Evolutionary conservation across 2,888 invertebrate genomes (phyloP).

Genomic region (Trachelus stipa): DNA sequence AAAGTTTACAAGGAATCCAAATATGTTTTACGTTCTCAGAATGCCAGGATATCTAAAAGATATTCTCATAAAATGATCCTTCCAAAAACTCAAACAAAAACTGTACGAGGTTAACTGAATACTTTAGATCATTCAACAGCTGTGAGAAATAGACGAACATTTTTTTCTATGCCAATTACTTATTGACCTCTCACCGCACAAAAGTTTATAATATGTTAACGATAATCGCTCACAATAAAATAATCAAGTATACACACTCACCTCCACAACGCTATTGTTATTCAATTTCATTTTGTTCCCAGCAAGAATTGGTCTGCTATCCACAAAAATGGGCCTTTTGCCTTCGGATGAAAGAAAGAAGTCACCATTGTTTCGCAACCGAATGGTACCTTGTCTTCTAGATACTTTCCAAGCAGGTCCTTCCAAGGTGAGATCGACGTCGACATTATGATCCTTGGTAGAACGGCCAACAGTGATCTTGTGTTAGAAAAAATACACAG

Average conservation of each 20-base stretch:
- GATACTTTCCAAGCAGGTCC: constrained; percentile 96
- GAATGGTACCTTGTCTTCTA: constrained; percentile 90
- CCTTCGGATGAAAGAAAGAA: constrained; percentile 96
- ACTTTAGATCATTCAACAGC: background rate
- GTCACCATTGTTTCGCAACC: constrained; percentile 91
- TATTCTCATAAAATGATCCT: background rate
- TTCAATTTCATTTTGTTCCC: constrained; percentile 91
- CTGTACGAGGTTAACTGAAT: background rate
- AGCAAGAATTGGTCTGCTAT: constrained; percentile 88
- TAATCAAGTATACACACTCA: constrained; percentile 48
- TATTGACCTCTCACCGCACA: background rate
- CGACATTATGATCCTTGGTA: constrained; percentile 88
- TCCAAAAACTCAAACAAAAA: background rate
- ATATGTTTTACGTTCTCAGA: too few species aligned
- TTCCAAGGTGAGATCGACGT: constrained; percentile 93
- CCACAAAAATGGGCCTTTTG: constrained; percentile 92
- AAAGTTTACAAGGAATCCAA: background rate
- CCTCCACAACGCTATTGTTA: constrained; percentile 96
- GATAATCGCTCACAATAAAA: background rate
- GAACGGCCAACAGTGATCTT: constrained; percentile 92
- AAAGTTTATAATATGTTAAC: background rate
- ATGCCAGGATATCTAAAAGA: too few species aligned
- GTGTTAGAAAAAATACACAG: constrained; percentile 19
- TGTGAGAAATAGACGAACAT: background rate
- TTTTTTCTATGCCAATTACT: background rate